Percentiles rank a stretch among this genome's conserved stretches.
Evolutionary conservation across 2,113 vertebrate species (phyloP).

Genomic region (Euleptes europaea): DNA sequence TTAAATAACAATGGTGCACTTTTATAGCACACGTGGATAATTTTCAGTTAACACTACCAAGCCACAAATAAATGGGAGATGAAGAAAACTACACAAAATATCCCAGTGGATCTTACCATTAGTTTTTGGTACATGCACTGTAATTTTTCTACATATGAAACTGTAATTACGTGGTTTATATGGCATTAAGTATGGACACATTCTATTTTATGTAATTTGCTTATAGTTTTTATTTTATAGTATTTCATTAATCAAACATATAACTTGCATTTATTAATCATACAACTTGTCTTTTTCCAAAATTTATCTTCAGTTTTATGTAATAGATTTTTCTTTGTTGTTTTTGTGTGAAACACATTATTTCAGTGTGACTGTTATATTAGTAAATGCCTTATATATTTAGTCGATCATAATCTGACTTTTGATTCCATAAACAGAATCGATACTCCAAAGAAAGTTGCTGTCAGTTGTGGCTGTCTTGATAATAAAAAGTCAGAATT

Average conservation of each 20-base stretch:
- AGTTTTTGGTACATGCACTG: neutral
- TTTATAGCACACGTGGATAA: neutral
- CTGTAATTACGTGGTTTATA: neutral
- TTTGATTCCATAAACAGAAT: neutral
- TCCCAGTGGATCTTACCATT: neutral
- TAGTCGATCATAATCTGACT: neutral
- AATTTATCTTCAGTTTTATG: conserved; percentile 6
- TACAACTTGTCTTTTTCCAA: neutral
- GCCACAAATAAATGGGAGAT: neutral
- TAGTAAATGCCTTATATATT: neutral
- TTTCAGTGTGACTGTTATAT: neutral
- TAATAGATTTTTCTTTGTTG: neutral
- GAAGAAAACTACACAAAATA: neutral
- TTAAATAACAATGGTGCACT: neutral
- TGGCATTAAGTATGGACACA: neutral
- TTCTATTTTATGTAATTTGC: conserved; percentile 16
- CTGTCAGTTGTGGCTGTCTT: neutral
- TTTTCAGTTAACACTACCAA: neutral
- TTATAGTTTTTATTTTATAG: neutral
- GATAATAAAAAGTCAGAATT: neutral
- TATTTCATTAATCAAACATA: neutral
- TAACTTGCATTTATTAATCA: neutral
- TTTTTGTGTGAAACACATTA: conserved; percentile 7
- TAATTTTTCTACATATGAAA: neutral
- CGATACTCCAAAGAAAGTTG: neutral